Percentiles rank a stretch among this genome's conserved stretches.
phyloP scores from a whole-genome alignment of 2,797 vertebrate species.

The Ambastaia sidthimunki region DNA sequence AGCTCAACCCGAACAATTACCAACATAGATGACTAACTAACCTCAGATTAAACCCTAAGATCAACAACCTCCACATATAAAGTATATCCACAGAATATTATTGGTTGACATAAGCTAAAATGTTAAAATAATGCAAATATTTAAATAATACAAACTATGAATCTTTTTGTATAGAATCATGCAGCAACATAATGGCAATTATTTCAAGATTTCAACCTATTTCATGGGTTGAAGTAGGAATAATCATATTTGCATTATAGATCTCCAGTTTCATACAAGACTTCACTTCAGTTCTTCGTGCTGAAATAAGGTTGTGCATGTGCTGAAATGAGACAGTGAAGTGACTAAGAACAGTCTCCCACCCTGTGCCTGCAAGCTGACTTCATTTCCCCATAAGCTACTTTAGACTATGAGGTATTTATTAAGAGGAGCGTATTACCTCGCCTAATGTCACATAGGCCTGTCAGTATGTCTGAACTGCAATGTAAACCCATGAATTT shows the following conservation, averaged over 20 bases:
- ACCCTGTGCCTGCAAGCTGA: conserved; percentile 52
- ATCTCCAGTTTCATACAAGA: background rate
- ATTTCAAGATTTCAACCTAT: background rate
- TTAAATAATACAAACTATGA: too few species aligned
- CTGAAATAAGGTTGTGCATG: background rate
- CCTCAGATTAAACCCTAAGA: too few species aligned
- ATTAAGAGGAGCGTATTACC: background rate
- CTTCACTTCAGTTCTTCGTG: conserved; percentile 45
- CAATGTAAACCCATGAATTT: background rate
- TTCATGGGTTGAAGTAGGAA: too few species aligned
- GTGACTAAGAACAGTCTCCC: conserved; percentile 43
- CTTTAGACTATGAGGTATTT: conserved; percentile 31
- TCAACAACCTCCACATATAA: too few species aligned
- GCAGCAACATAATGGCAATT: background rate
- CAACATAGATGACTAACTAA: background rate
- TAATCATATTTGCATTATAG: background rate
- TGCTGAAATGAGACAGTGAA: conserved; percentile 25
- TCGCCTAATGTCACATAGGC: conserved; percentile 17
- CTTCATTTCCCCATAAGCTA: conserved; percentile 51
- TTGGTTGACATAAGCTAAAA: too few species aligned
- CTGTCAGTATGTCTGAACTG: background rate
- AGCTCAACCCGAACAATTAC: background rate
- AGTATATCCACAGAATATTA: too few species aligned
- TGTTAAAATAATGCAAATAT: too few species aligned
- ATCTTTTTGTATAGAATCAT: too few species aligned